Evolutionary conservation across 2,797 vertebrate genomes (phyloP), one percentile per base, ranked within the genome.

Genomic region (Gallinago solitaria): DNA sequence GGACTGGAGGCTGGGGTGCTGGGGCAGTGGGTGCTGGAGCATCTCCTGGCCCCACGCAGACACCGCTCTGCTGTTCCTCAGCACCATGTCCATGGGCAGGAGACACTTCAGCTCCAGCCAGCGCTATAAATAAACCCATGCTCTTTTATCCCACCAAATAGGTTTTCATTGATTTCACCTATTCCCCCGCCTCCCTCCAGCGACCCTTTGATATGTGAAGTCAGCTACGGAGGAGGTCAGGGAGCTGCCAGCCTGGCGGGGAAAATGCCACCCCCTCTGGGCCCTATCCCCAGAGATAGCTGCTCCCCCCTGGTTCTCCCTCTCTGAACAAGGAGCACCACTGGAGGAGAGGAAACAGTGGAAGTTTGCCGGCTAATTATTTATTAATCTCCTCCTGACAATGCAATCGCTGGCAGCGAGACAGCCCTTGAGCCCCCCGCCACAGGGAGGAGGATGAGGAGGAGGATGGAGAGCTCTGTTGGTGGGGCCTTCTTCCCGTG

Each of bases 121-220:
- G 84, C 1, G 3, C 93, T 95, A 92, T 96, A 97, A 97, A 97
- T 97, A 96, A 97, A 96, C 24, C 63, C 86, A n/a, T 3, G 0
- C 33, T 87, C 89, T 84, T 92, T 82, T 90, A 84, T 85, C 94
- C 93, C 63, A 1, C 92, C 90, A 95, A 89, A 94, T 87, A 90
- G 91, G 89, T 84, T 96, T 88, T 95, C 83, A 95, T 91, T 81
- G 96, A 96, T 97, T 97, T 94, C 96, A 91, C 94, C 81, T 85
- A 69, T 95, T 92, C 93, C 59, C 88, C 50, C 67, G 70, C 84
- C 65, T 84, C 48, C 39, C 56, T 84, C 48, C 13, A 43, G 6
- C 2, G 4, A 79, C 78, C 59, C 87, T 97, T 88, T 93, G 96
- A 93, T 95, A 80, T 16, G 61, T 92, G 92, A 94, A 95, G 60